Evolutionary conservation across 2,113 vertebrate species (phyloP), one percentile per base, ranked within the genome.

Genomic region (Corynorhinus townsendii): DNA sequence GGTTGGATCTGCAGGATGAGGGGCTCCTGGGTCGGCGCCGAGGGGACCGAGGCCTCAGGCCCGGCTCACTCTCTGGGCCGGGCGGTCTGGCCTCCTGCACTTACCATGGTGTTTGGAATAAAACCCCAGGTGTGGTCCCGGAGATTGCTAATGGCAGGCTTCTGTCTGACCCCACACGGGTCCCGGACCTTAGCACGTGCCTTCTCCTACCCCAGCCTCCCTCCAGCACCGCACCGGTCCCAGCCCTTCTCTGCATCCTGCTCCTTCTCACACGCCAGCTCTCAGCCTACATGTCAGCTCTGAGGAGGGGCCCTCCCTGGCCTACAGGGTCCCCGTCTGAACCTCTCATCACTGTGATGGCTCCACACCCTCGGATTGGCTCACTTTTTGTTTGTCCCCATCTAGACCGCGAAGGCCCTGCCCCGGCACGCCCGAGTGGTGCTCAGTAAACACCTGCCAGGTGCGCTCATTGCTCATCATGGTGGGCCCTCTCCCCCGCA

Each of bases 311-410:
- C 8, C 35, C 43, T 43, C 76, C 38, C 19, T 22, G 33, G 8
- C 8, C 38, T 4, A 3, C 19, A 1, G 24, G 43, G 9, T 0
- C 4, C 38, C 52, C 11, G 30, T 24, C 72, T 0, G 6, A 33
- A 26, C 28, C 71, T 9, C 0, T 0, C 0, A 0, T 7, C 33
- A 0, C 0, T 0, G 10, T 5, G 4, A 1, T 0, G 16, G 11
- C 77, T 11, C 4, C n/a, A 0, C 1, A 11, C 4, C 0, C 20
- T 11, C 0, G 28, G 1, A 11, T 7, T 0, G 0, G 54, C 35
- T 6, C 11, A 19, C 6, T 54, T 2, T 26, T 11, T 3, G 7
- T 40, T 64, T 38, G 8, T 3, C 62, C 40, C 47, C 9, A 3
- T 28, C 24, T 24, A 49, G 38, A n/a, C 56, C 8, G 8, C 1